Evolutionary conservation across 2,888 invertebrate genomes (phyloP), one percentile per base, ranked within the genome.

Genomic region (Dione juno): DNA sequence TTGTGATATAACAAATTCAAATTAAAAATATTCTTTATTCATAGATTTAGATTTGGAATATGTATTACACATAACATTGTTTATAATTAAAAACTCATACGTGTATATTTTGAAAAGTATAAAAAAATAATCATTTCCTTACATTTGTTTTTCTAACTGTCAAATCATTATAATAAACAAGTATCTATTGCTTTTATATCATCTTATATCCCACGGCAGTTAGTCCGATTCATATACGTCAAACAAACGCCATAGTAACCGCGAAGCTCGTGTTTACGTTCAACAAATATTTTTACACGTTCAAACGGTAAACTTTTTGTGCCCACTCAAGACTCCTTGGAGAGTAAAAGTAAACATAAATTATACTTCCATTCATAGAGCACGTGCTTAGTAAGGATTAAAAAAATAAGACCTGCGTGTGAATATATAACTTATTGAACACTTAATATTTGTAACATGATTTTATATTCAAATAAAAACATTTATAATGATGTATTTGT

Each of bases 301-400:
- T 80, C 78, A 78, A 88, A 86, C 87, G 86, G 88, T 88, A 84
- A 84, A 83, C 81, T 81, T 81, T 81, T 85, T 84, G 74, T 74
- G 79, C 77, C 81, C 80, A 82, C 85, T 85, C 78, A 81, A 87
- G 77, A 73, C 80, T 89, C 90, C 90, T 91, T 87, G 76, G 80
- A 86, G 85, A 85, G 86, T 82, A 83, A 88, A 87, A 85, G 87
- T 91, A 89, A 92, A 92, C 84, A 92, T 78, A 87, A 91, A 92
- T 92, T 88, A 91, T 84, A 84, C 82, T 86, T 81, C 88, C 87
- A 92, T 92, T 92, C 88, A 91, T 70, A 67, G 72, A 73, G 85
- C 88, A 87, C 89, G 87, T 82, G 88, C 87, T 84, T 82, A 79
- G 76, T 76, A 80, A 77, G 81, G 81, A 80, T 77, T 75, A 75